Percentiles rank a stretch among this genome's conserved stretches.
These are phyloP conservation scores for Siderastrea radians DNA, from an alignment of 92 coral and sea anemone species.

Conservation along the genomic window DNA sequence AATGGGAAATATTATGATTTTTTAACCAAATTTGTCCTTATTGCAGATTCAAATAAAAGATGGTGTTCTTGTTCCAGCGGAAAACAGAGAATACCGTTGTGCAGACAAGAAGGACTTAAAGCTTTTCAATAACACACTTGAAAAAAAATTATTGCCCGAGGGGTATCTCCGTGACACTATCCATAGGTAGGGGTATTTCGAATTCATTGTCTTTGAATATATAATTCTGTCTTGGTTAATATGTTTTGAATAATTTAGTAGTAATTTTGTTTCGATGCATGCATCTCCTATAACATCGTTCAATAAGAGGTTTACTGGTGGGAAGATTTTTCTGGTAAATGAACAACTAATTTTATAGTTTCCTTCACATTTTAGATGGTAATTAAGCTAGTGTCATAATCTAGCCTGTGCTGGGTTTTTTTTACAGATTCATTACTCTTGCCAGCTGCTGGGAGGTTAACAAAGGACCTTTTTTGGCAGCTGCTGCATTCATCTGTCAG, in stretches of 20 bases:
- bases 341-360: too few relatives aligned
- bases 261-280: too few relatives aligned
- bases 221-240: background rate
- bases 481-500: slow-evolving; percentile 17
- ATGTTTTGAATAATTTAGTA: background rate
- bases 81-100: background rate
- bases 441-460: slow-evolving; percentile 13
- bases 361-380: background rate
- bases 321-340: too few relatives aligned
- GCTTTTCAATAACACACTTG: background rate
- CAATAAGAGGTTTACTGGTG: too few relatives aligned
- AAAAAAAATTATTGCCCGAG: background rate
- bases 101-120: background rate
- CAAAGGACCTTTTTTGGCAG: slow-evolving; percentile 20
- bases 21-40: too few relatives aligned
- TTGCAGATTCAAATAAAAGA: too few relatives aligned
- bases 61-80: too few relatives aligned
- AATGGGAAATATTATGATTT: too few relatives aligned
- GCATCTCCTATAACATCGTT: too few relatives aligned
- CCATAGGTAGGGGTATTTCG: background rate
- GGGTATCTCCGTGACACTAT: background rate
- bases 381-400: background rate
- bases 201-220: background rate
- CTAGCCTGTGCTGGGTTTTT: background rate
- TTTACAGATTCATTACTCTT: slow-evolving; percentile 2